Evolutionary conservation across 2,113 vertebrate species (phyloP).

Genomic region (Tringa solitaria): DNA sequence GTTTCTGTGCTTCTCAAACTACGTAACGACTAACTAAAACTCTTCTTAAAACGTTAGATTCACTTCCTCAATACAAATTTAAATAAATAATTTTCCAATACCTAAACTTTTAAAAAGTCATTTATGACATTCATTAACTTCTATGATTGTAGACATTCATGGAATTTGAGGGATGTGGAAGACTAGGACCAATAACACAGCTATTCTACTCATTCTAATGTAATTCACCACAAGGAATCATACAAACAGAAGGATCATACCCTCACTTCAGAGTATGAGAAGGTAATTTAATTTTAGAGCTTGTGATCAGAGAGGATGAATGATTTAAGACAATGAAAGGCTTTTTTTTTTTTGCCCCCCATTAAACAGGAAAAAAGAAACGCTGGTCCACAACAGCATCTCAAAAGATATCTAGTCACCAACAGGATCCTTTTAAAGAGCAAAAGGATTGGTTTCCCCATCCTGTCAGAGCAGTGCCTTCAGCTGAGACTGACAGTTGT

Average conservation of each 20-base stretch:
- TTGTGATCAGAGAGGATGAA: background rate
- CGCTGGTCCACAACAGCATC: background rate
- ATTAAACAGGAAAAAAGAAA: background rate
- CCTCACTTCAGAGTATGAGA: background rate
- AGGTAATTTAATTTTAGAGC: background rate
- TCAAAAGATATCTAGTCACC: background rate
- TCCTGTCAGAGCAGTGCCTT: background rate
- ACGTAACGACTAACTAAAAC: background rate
- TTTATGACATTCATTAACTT: background rate
- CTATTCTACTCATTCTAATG: background rate
- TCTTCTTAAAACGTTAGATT: background rate
- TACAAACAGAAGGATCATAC: background rate
- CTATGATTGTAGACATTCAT: background rate
- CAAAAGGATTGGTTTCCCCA: background rate
- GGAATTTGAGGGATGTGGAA: background rate
- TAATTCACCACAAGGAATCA: background rate
- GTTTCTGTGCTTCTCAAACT: background rate
- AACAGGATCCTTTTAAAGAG: background rate
- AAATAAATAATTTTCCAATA: background rate
- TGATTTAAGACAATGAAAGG: background rate
- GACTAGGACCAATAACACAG: background rate
- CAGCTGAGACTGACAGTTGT: background rate
- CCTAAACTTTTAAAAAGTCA: background rate
- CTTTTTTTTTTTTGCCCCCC: background rate
- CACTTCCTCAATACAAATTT: background rate